A percentile compares a stretch with the other conserved stretches of the same genome.
Evolutionary conservation across 2,113 vertebrate species (phyloP).

Genomic region (Clarias batrachus): DNA sequence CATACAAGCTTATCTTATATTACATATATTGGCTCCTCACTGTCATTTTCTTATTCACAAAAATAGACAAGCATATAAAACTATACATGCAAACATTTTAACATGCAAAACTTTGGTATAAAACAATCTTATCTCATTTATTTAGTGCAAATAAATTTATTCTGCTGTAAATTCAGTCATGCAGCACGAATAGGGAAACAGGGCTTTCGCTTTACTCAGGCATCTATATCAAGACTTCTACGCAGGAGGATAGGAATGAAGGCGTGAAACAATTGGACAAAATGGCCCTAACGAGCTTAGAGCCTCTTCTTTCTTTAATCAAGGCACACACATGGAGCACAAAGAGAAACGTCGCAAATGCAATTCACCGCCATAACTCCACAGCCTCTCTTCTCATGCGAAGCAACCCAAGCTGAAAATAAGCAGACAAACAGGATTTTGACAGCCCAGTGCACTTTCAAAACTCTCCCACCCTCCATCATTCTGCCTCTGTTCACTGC

Average conservation of each 20-base stretch:
- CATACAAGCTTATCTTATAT: not conserved
- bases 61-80: not conserved
- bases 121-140: slow-evolving; percentile 15
- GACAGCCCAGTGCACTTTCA: slow-evolving; percentile 56
- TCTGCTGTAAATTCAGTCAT: slow-evolving; percentile 67
- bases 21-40: too few relatives aligned
- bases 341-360: slow-evolving; percentile 72
- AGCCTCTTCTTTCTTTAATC: slow-evolving; percentile 79
- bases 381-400: slow-evolving; percentile 62
- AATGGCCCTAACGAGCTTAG: slow-evolving; percentile 79
- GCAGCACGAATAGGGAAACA: slow-evolving; percentile 53
- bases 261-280: slow-evolving; percentile 77
- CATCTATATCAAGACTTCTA: slow-evolving; percentile 67
- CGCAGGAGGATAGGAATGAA: slow-evolving; percentile 75
- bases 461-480: slow-evolving; percentile 59
- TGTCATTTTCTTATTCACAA: not conserved
- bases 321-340: slow-evolving; percentile 76
- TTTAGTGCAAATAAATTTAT: slow-evolving; percentile 58
- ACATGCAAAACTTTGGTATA: slow-evolving; percentile 18
- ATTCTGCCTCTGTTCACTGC: slow-evolving; percentile 22
- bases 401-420: slow-evolving; percentile 60
- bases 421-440: slow-evolving; percentile 57
- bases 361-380: slow-evolving; percentile 65
- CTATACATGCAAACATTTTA: not conserved
- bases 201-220: slow-evolving; percentile 64